Evolutionary conservation across 2,113 vertebrate species (phyloP), one percentile per base, ranked within the genome.

Genomic region (Orthonyx spaldingii): DNA sequence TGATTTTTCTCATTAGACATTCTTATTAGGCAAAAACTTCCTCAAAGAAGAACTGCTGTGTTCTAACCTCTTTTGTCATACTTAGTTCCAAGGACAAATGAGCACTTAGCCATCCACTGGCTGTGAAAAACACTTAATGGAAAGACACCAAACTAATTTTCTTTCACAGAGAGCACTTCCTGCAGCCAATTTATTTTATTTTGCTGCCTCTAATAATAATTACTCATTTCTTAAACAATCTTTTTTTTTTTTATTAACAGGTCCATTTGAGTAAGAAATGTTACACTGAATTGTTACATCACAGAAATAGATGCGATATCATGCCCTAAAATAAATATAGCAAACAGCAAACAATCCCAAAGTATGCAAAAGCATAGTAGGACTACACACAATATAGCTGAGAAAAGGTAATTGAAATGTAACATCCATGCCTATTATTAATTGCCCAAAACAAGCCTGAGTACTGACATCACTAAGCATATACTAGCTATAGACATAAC

Each of bases 11-110:
- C 35, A 88, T 96, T 89, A 87, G 30, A 23, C 37, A 32, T 87
- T 86, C 47, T 88, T 75, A 72, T 57, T 90, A 81, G 33, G 22
- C 39, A 80, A 90, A 91, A 89, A 50, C 47, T 90, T 81, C 14
- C 30, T 23, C 85, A 64, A 86, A 93, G 49, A 76, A 79, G 41
- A 92, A 71, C 47, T 66, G 61, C 79, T 88, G 59, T 86, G 60
- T 75, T 96, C 44, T 74, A 92, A 87, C 47, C 72, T 93, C 47
- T 96, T 95, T 74, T 83, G 57, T 94, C 79, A 92, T 60, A 75
- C 60, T 83, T 80, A 90, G 84, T 93, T 86, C 60, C 79, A 90
- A 94, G 85, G 85, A 90, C 82, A 95, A 96, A 90, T 49, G 56
- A 60, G 83, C 79, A 86, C 76, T 94, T 94, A 94, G 71, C 47